Evolutionary conservation across 2,888 invertebrate species (phyloP), one percentile per base, ranked within the genome.

Genomic region (Calliopum simillimum): DNA sequence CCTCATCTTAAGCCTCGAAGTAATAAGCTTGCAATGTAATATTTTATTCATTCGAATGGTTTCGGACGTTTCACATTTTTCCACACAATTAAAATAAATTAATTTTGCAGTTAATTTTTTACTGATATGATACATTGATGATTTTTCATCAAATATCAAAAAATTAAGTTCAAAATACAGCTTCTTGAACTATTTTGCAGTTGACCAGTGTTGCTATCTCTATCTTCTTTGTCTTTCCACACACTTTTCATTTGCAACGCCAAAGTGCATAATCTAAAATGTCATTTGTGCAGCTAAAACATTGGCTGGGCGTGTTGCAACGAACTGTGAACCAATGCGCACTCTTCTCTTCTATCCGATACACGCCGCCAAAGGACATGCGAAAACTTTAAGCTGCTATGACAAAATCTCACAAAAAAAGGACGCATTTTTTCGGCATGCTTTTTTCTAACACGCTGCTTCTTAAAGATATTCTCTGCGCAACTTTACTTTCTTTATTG

Each of bases 191-290:
- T n/a, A n/a, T n/a, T n/a, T n/a, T 33, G 33, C 8, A 8, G 33
- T 8, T 33, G 33, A 33, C 33, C 33, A 33, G 33, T 33, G 33
- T n/a, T 33, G 5, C 33, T 33, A 8, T 33, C 5, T 33, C 8
- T 8, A 33, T 8, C 8, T 33, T 2, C 2, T 5, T 6, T 33
- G 5, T 33, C 6, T 33, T 33, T 8, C 8, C n/a, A n/a, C n/a
- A n/a, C n/a, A n/a, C n/a, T n/a, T 8, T 43, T 19, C 8, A 12
- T 49, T 23, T 21, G 56, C 53, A 25, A n/a, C 8, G 5, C 47
- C 62, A 56, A 68, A 72, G 64, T 70, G 70, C 70, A 72, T 72
- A 68, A 72, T 70, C 70, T 70, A 68, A 58, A 70, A 68, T 72
- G 72, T 72, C 68, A 70, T 72, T 72, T 72, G 68, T 69, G 46